Base-by-base conservation (phyloP, 2,113 vertebrate species). In the Falco punctatus region DNA sequence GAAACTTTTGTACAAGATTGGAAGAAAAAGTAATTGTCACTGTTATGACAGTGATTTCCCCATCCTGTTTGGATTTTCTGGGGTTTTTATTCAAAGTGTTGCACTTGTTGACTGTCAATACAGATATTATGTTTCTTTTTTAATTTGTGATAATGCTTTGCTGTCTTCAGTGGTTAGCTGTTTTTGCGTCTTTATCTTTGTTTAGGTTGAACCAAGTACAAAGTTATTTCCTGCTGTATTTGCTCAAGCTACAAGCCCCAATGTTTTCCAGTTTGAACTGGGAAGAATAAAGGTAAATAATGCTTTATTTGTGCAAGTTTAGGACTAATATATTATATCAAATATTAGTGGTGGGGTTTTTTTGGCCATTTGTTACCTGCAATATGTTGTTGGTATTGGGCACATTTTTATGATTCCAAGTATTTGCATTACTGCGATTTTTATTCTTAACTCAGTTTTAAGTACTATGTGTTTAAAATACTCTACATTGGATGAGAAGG, bases 201-300 rank as follows among this genome's bases (percentile, higher is more conserved):
- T 95, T 51, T 97, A 99, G 99, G 99, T 99, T 97, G 99, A 99
- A 94, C 99, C 99, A 11, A 99, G 99, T 65, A 99, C 99, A 6
- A 99, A 99, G 86, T 98, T 99, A 87, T 99, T 99, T 93, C 99
- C 99, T 78, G 99, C 99, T 49, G 99, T 99, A 73, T 99, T 99
- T 97, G 99, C 99, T 58, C 99, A 99, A 96, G 99, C 99, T 73
- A 99, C 99, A 42, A 99, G 99, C 73, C 99, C 99, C 17, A 99
- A 98, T 62, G 98, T 99, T 94, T 99, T 99, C 96, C 99, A 99
- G 97, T 99, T 99, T 96, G 99, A 99, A 91, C 92, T 99, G 84
- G 99, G 99, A 79, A 98, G 98, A 93, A 98, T 99, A 88, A 99
- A 99, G 99, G 99, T 99, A 94, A 98, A 85, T 80, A 67, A 58